phyloP scores from a whole-genome alignment of 2,888 invertebrate species.

The Matsumyia berberina region DNA sequence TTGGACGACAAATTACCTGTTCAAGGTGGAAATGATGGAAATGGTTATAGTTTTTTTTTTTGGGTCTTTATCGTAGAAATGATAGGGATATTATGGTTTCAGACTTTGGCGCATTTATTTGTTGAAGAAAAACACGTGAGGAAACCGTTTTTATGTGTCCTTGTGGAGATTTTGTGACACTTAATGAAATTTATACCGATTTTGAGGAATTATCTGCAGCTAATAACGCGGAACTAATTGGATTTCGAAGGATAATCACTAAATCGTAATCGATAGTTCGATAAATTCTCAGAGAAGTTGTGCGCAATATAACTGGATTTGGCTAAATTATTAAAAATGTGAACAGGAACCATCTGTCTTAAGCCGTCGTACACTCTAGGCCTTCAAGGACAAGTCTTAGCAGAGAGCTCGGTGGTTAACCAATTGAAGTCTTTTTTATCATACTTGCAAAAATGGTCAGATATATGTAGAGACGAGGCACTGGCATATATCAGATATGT shows the following conservation, averaged over 20 bases:
- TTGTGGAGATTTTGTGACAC: background rate
- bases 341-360: no score
- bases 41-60: no score
- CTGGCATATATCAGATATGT: no score
- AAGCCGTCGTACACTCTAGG: no score
- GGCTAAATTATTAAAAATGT: no score
- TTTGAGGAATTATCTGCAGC: background rate
- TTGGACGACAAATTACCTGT: constrained; percentile 33
- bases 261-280: background rate
- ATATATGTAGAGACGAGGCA: no score
- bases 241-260: background rate
- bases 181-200: background rate
- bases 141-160: background rate
- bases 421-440: no score
- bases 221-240: background rate
- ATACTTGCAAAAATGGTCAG: no score
- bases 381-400: no score
- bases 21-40: constrained; percentile 7
- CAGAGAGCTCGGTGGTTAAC: no score
- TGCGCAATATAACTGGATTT: no score
- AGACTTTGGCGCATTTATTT: background rate
- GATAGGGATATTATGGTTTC: background rate
- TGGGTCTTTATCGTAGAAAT: background rate
- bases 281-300: no score
- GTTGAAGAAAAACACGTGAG: background rate